A percentile compares a stretch with the other conserved stretches of the same genome.
Evolutionary conservation across 2,888 invertebrate genomes (phyloP).

Genomic region (Plutella xylostella): DNA sequence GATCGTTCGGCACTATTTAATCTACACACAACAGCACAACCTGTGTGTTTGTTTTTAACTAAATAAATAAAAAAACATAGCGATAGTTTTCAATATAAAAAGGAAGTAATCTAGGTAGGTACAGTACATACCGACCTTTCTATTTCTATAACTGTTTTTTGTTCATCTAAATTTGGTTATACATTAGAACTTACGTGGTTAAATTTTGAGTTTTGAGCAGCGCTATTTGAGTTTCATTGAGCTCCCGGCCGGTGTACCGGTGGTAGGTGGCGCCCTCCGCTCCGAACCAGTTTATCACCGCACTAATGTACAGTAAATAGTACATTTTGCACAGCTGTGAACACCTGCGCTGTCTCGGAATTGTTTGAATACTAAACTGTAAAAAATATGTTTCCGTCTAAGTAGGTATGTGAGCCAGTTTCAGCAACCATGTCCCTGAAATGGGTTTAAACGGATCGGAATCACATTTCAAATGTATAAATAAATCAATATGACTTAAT

Average conservation of each 20-base stretch:
- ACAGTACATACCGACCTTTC: background rate
- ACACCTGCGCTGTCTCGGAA: no score
- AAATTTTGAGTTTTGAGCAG: conserved; percentile 27
- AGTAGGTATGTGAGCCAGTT: background rate
- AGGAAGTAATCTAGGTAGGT: background rate
- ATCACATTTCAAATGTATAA: background rate
- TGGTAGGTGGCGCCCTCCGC: conserved; percentile 30
- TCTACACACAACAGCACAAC: no score
- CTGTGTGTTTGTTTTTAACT: no score
- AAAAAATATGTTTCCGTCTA: background rate
- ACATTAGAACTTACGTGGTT: conserved; percentile 28
- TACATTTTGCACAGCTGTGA: background rate
- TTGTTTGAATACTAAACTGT: no score
- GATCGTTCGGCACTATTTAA: no score
- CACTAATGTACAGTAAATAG: conserved; percentile 10
- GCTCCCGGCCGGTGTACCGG: conserved; percentile 36
- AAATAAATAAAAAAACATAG: background rate
- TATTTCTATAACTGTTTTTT: background rate
- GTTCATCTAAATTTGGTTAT: no score
- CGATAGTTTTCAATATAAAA: background rate
- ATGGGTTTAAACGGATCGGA: background rate
- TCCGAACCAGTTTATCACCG: conserved; percentile 27
- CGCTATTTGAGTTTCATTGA: conserved; percentile 27
- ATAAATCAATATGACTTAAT: background rate
- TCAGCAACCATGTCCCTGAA: background rate